phyloP scores from a whole-genome alignment of 2,797 vertebrate genomes.

The Antrozous pallidus region DNA sequence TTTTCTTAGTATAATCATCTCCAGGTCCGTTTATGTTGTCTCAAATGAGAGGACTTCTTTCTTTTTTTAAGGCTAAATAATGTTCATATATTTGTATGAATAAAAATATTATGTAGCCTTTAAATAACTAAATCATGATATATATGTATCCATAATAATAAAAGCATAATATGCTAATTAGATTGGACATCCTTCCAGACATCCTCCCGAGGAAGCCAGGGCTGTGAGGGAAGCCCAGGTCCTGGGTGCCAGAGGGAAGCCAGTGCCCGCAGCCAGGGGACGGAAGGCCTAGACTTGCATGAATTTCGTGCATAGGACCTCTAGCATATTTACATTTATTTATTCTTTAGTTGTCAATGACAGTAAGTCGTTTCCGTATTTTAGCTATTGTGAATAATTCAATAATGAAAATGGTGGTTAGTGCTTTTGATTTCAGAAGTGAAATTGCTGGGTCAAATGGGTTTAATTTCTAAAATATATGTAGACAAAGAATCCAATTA shows the following conservation, averaged over 20 bases:
- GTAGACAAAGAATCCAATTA: too few species aligned
- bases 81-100: not conserved
- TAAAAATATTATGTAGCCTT: not conserved
- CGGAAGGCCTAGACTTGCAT: too few species aligned
- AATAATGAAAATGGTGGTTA: not conserved
- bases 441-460: not conserved
- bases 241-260: too few species aligned
- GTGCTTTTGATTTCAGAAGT: not conserved
- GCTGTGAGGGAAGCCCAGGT: too few species aligned
- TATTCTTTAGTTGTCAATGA: not conserved
- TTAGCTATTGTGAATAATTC: not conserved
- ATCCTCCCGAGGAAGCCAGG: rapidly evolving
- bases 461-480: too few species aligned
- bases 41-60: not conserved
- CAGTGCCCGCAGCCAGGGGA: too few species aligned
- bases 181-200: too few species aligned
- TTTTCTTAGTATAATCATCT: not conserved
- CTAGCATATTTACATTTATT: not conserved
- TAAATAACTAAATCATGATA: not conserved
- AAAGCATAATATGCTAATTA: too few species aligned
- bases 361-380: not conserved
- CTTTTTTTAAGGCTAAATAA: not conserved
- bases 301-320: too few species aligned
- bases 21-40: not conserved
- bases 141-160: not conserved